Evolutionary conservation across 1,140 invertebrate species (phyloP), one percentile per base, ranked within the genome.

Genomic region (Campoletis sonorensis): DNA sequence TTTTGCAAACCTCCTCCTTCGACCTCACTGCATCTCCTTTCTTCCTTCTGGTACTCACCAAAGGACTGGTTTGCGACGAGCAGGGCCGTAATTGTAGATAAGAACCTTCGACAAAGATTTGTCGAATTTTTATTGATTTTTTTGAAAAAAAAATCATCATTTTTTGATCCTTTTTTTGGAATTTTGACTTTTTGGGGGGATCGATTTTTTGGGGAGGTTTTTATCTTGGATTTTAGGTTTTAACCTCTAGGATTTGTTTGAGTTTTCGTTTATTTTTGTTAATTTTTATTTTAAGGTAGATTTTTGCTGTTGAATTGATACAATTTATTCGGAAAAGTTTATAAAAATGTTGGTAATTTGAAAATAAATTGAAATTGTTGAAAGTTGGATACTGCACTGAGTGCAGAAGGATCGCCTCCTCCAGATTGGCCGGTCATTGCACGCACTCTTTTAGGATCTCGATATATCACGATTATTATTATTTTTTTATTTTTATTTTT

Each of bases 401-500:
- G 23, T 40, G 37, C 68, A 33, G 78, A 26, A 33, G 72, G 84
- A 58, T 81, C 84, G 81, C 81, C 86, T 82, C 84, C 84, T 86
- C 67, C 83, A 79, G 80, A 85, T 88, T 82, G 84, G 27, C 81
- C 89, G 89, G 88, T 90, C 89, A 90, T 87, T 89, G 89, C 85
- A 89, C 88, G 86, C 67, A 13, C 40, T 79, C 85, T 88, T 87
- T 89, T 87, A 73, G 87, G 71, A 87, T 88, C 85, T 84, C 83
- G 84, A 87, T 88, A 85, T 86, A 23, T 58, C 76, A 70, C 84
- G 49, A 83, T 83, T 83, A 83, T 81, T 84, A 70, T 78, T 84
- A 81, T 83, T 84, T 84, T 82, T 71, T 68, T 84, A 84, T 82
- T 71, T 68, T 26, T 61, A 79, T 79, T 78, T 83, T 82, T 83